phyloP scores from a whole-genome alignment of 2,797 vertebrate species.

The Spea hammondii region DNA sequence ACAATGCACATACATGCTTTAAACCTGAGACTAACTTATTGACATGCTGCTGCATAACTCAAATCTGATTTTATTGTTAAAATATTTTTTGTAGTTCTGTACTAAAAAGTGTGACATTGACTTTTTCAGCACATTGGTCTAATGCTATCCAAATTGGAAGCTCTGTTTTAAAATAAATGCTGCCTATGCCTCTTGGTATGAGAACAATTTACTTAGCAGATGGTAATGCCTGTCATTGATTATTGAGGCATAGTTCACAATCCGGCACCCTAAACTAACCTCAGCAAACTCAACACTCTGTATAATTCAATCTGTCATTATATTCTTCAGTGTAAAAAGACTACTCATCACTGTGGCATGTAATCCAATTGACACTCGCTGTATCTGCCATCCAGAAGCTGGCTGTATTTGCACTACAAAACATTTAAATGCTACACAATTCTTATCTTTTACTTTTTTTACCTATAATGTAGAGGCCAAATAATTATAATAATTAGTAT shows the following conservation, averaged over 20 bases:
- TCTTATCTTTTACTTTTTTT: too few relatives aligned
- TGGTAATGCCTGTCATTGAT: constrained; percentile 5
- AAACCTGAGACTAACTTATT: too few relatives aligned
- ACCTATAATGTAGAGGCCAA: too few relatives aligned
- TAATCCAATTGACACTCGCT: background rate
- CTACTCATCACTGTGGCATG: background rate
- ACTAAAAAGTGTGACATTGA: background rate
- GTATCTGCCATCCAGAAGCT: background rate
- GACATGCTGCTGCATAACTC: too few relatives aligned
- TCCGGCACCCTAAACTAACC: background rate
- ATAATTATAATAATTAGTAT: too few relatives aligned
- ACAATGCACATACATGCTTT: too few relatives aligned
- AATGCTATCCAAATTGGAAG: background rate
- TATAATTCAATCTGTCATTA: background rate
- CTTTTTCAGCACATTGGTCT: background rate
- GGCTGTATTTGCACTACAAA: too few relatives aligned
- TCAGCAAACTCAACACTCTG: background rate
- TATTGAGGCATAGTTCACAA: background rate
- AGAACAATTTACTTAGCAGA: constrained; percentile 1
- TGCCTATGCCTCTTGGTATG: constrained; percentile 1
- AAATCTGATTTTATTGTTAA: too few relatives aligned
- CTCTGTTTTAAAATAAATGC: background rate
- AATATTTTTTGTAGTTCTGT: background rate
- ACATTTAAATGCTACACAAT: too few relatives aligned
- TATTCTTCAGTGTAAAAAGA: background rate